A percentile compares a stretch with the other conserved stretches of the same genome.
phyloP scores from a whole-genome alignment of 2,888 invertebrate species.

The Allacma fusca region DNA sequence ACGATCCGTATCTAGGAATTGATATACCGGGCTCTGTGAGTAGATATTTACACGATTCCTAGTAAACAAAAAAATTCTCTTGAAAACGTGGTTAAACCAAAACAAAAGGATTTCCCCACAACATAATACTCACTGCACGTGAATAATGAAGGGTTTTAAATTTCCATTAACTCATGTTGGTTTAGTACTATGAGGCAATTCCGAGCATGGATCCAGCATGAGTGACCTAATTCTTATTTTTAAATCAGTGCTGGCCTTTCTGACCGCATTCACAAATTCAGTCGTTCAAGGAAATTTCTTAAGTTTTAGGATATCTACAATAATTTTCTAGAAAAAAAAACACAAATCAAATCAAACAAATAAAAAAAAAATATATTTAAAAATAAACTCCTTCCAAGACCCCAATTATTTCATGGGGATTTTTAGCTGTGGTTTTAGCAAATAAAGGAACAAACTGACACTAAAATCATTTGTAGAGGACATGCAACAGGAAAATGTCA shows the following conservation, averaged over 20 bases:
- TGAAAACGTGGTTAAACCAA: background rate
- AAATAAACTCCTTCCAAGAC: background rate
- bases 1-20: background rate
- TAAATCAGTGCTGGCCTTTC: background rate
- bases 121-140: background rate
- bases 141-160: background rate
- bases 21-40: background rate
- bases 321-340: too few species aligned
- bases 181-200: background rate
- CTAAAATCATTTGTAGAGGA: background rate
- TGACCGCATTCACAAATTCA: too few species aligned
- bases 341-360: too few species aligned
- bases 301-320: too few species aligned
- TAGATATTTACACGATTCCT: background rate
- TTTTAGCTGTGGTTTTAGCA: background rate
- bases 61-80: conserved; percentile 3
- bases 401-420: background rate
- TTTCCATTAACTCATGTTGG: background rate
- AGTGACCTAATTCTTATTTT: conserved; percentile 16
- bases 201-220: background rate
- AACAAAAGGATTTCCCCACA: background rate
- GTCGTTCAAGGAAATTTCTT: too few species aligned
- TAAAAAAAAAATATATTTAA: background rate
- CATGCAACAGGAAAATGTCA: background rate
- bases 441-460: background rate